A percentile compares a stretch with the other conserved stretches of the same genome.
These are phyloP conservation scores for Drosophila paramelanica DNA, from an alignment of 2,888 invertebrate species.

Conservation along the genomic window DNA sequence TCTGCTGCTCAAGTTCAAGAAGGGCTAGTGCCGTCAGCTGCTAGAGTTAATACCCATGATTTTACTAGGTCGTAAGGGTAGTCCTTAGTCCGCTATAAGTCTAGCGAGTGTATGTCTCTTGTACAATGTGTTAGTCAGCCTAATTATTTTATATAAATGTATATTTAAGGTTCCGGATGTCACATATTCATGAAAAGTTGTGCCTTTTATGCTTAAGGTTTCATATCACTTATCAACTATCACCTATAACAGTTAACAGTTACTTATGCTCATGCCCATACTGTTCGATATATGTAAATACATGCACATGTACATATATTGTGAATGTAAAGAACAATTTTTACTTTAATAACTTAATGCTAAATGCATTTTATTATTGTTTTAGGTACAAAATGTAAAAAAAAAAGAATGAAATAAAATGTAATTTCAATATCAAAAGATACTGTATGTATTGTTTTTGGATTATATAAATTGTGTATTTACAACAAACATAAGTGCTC, in stretches of 20 bases:
- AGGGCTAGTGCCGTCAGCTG: conserved; percentile 87
- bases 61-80: conserved; percentile 78
- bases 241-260: conserved; percentile 1
- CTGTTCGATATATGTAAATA: conserved; percentile 25
- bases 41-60: conserved; percentile 55
- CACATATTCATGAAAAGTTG: conserved; percentile 62
- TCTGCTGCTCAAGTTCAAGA: conserved; percentile 92
- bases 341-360: conserved; percentile 10
- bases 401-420: conserved; percentile 11
- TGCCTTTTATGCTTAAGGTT: conserved; percentile 61
- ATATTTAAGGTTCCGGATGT: conserved; percentile 69
- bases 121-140: conserved; percentile 50
- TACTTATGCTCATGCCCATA: conserved; percentile 16
- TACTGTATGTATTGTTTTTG: background rate
- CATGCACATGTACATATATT: conserved; percentile 13
- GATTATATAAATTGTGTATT: too few relatives aligned
- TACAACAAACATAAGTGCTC: too few relatives aligned
- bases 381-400: conserved; percentile 1
- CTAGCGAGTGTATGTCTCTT: conserved; percentile 39
- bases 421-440: background rate
- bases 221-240: conserved; percentile 20
- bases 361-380: background rate
- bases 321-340: conserved; percentile 21
- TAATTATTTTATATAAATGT: conserved; percentile 16
- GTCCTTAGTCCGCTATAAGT: conserved; percentile 31